Conservation (phyloP, 2,797 vertebrate species). For the Thamnophis elegans region DNA sequence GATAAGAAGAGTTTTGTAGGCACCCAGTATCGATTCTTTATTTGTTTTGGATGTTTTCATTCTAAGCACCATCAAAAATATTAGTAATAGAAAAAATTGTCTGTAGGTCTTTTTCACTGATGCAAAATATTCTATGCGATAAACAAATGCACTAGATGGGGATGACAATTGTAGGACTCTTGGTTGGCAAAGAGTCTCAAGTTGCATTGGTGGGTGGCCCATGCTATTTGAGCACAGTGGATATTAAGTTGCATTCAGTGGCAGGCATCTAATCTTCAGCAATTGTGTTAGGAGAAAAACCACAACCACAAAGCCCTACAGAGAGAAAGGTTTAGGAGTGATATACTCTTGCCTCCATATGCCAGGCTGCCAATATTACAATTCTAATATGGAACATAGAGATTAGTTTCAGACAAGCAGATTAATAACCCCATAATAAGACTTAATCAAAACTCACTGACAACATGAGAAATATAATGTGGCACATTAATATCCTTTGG, state of each 20-base stretch:
- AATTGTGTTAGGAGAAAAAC: not conserved
- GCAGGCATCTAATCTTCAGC: not conserved
- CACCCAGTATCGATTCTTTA: not conserved
- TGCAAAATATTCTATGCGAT: not conserved
- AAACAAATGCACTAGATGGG: not conserved
- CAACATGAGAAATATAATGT: conserved; percentile 64
- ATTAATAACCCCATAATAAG: conserved; percentile 54
- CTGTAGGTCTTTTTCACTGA: not conserved
- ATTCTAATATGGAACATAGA: conserved; percentile 55
- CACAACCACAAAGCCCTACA: not conserved
- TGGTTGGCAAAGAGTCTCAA: not conserved
- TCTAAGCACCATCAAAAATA: not conserved
- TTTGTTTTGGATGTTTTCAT: not conserved
- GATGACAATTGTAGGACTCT: not conserved
- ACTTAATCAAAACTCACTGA: conserved; percentile 62
- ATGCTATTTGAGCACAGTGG: not conserved
- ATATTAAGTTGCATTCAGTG: not conserved
- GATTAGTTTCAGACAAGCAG: conserved; percentile 57
- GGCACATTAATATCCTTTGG: conserved; percentile 61
- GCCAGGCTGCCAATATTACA: conserved; percentile 47
- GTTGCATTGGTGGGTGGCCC: not conserved
- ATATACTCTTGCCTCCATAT: not conserved
- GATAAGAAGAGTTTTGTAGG: not conserved
- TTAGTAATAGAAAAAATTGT: not conserved
- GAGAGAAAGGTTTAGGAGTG: not conserved